These are phyloP conservation scores for Peribatodes rhomboidaria DNA, from an alignment of 2,888 invertebrate species.

Conservation along the genomic window DNA sequence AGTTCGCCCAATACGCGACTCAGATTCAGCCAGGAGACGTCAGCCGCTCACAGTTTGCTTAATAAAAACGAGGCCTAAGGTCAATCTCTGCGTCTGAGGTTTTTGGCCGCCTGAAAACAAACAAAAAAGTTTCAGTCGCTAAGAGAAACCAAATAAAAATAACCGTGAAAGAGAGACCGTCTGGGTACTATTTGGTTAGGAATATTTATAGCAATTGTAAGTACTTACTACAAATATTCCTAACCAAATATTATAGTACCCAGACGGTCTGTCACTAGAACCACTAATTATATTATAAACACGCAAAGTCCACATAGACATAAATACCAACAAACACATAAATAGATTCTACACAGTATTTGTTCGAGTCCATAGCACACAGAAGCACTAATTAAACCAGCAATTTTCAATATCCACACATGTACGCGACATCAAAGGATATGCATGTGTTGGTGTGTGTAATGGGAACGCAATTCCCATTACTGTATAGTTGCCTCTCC, in stretches of 20 bases:
- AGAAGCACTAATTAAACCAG: slow-evolving; percentile 23
- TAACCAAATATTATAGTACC: neutral
- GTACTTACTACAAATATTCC: neutral
- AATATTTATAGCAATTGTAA: neutral
- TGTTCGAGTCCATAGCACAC: neutral
- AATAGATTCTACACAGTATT: neutral
- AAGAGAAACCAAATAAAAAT: neutral
- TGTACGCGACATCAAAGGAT: slow-evolving; percentile 11
- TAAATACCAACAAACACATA: neutral
- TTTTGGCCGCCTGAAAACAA: no score
- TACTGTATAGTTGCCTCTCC: slow-evolving; percentile 14
- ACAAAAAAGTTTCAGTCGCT: no score
- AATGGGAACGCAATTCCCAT: slow-evolving; percentile 15
- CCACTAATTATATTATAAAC: neutral
- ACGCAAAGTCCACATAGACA: neutral
- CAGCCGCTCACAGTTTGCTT: no score
- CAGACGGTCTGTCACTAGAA: neutral
- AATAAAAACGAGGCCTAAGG: no score
- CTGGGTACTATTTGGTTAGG: neutral
- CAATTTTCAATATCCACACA: slow-evolving; percentile 25
- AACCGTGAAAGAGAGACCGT: neutral
- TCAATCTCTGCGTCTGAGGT: neutral
- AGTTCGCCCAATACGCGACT: no score
- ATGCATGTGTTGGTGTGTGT: slow-evolving; percentile 5
- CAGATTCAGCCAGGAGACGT: no score